Conservation (phyloP, 1,140 invertebrate species). For the Oedothorax gibbosus region DNA sequence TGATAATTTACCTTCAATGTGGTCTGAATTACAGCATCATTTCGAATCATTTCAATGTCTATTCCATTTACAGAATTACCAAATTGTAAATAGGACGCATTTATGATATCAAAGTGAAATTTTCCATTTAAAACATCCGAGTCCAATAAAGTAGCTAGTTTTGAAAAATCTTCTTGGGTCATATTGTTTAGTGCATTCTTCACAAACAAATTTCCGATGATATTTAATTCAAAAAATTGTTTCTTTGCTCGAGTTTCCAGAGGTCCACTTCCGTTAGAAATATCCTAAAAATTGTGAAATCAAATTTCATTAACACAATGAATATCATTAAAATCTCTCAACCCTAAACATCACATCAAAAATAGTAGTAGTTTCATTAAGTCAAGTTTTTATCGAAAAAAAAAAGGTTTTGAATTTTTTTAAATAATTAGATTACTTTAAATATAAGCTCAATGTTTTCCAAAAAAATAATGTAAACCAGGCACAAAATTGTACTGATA, state of each 20-base stretch:
- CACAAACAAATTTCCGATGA: conserved; percentile 12
- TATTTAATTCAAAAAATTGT: background rate
- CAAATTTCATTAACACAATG: background rate
- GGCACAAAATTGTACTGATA: too few species aligned
- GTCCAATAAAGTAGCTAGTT: background rate
- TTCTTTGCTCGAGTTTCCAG: background rate
- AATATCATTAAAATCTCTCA: background rate
- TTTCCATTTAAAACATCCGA: background rate
- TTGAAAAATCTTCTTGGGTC: background rate
- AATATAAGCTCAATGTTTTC: too few species aligned
- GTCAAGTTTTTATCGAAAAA: background rate
- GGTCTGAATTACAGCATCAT: background rate
- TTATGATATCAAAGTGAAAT: background rate
- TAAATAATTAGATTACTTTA: too few species aligned
- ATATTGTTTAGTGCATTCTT: conserved; percentile 3
- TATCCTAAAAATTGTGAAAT: background rate
- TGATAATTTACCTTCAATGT: background rate
- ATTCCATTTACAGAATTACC: background rate
- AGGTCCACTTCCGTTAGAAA: background rate
- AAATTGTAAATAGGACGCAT: background rate
- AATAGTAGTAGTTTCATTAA: background rate
- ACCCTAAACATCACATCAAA: too few species aligned
- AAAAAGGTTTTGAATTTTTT: too few species aligned
- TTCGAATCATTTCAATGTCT: background rate
- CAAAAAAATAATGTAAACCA: too few species aligned